These are phyloP conservation scores for Tethya wilhelma DNA, from an alignment of 37 sponge, comb jelly and placozoan species.

Conservation along the genomic window DNA sequence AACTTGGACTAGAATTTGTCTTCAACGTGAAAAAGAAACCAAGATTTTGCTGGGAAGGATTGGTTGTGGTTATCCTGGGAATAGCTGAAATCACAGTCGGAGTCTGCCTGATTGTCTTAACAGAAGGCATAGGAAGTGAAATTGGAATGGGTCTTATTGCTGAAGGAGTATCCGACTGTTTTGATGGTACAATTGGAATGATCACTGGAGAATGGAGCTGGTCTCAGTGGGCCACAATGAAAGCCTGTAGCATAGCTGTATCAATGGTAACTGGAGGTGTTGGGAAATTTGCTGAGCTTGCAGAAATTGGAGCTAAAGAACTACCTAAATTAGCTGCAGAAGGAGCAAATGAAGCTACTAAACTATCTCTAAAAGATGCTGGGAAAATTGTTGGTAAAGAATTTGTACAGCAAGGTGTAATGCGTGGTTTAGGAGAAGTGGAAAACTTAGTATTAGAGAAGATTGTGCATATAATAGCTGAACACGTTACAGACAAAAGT, in stretches of 20 bases:
- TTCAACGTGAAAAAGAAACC: too few relatives aligned
- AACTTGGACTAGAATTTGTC: constrained; percentile 13
- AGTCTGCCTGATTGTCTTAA: neutral
- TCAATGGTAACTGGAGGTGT: constrained; percentile 23
- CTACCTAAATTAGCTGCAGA: neutral
- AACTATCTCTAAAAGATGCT: neutral
- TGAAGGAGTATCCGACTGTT: too few relatives aligned
- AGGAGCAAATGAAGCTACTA: neutral
- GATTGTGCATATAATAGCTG: too few relatives aligned
- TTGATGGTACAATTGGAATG: too few relatives aligned
- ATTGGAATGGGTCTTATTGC: too few relatives aligned
- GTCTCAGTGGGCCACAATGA: constrained; percentile 12
- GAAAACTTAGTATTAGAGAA: too few relatives aligned
- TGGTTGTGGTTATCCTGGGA: too few relatives aligned
- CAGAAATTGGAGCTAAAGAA: neutral
- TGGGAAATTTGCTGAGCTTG: neutral
- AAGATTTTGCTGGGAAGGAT: too few relatives aligned
- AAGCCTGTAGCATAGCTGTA: constrained; percentile 11
- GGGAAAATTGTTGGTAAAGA: constrained; percentile 25
- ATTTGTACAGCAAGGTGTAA: constrained; percentile 14
- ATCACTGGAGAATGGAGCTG: constrained; percentile 17
- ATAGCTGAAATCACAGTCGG: constrained; percentile 21
- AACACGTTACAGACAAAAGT: too few relatives aligned
- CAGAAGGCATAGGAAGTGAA: neutral
- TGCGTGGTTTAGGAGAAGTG: too few relatives aligned